Percentiles rank a stretch among this genome's conserved stretches.
Evolutionary conservation across 64 coral and sea anemone species (phyloP).

Genomic region (Actinia tenebrosa): DNA sequence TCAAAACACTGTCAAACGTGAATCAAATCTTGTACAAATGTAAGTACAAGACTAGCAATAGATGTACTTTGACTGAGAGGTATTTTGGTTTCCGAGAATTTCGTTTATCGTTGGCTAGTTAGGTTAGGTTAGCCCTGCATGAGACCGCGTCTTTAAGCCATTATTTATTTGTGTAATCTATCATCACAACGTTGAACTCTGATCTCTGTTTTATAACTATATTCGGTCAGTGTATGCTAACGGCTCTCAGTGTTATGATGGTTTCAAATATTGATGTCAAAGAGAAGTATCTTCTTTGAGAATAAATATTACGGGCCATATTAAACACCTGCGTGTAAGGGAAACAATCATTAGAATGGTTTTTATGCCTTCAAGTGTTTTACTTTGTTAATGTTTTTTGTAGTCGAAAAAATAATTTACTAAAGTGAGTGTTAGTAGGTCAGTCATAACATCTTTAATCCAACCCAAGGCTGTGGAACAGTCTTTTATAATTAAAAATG

Average conservation of each 20-base stretch:
- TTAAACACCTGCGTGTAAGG: background rate
- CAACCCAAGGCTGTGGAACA: too few species aligned
- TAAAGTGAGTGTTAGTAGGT: background rate
- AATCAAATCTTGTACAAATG: background rate
- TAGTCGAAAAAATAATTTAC: background rate
- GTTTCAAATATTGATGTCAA: background rate
- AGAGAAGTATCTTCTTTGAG: background rate
- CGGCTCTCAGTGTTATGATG: background rate
- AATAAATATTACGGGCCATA: background rate
- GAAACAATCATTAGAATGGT: background rate
- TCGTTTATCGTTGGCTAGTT: background rate
- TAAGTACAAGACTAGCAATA: background rate
- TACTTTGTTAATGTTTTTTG: background rate
- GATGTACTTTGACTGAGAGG: background rate
- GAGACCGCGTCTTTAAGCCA: background rate
- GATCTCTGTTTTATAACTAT: background rate
- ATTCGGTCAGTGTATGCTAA: background rate
- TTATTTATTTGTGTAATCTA: background rate
- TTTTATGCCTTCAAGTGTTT: background rate
- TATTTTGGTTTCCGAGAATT: background rate
- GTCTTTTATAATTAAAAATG: too few species aligned
- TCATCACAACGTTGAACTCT: background rate
- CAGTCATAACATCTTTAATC: background rate
- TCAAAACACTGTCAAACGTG: too few species aligned
- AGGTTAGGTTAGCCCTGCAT: background rate